Conservation (phyloP, 2,113 vertebrate genomes). For the Excalfactoria chinensis region DNA sequence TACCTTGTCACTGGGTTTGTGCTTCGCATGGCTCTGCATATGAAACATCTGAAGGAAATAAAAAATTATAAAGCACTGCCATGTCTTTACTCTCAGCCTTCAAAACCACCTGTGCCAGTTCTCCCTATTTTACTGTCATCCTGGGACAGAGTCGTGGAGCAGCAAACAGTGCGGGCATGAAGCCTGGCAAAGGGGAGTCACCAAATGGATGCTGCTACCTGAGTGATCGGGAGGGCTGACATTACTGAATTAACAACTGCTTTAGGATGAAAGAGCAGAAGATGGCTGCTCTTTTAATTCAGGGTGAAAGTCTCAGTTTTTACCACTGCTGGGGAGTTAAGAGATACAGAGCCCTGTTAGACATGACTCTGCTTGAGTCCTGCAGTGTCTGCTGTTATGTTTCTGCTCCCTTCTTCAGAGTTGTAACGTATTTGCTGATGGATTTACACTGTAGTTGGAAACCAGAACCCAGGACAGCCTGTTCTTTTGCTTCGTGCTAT, state of each 20-base stretch:
- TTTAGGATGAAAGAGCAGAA: background rate
- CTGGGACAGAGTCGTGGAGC: background rate
- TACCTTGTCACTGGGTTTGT: background rate
- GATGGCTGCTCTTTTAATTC: background rate
- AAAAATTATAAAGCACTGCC: background rate
- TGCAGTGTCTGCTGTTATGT: background rate
- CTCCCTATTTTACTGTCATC: background rate
- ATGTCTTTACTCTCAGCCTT: background rate
- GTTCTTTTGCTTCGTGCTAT: constrained; percentile 56
- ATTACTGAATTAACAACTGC: background rate
- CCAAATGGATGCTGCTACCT: background rate
- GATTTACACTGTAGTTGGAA: constrained; percentile 74
- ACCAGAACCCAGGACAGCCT: constrained; percentile 71
- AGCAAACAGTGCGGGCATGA: background rate
- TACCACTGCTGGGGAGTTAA: background rate
- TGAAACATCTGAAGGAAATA: background rate
- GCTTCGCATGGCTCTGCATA: background rate
- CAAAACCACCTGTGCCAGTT: background rate
- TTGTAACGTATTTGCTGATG: constrained; percentile 3
- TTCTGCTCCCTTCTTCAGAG: constrained; percentile 14
- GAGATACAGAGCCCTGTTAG: background rate
- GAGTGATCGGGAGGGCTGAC: background rate
- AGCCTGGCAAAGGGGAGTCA: background rate
- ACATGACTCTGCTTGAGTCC: background rate
- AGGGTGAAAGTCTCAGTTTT: constrained; percentile 5